Evolutionary conservation across 2,888 invertebrate species (phyloP).

Genomic region (Scaptomyza caliginosa): DNA sequence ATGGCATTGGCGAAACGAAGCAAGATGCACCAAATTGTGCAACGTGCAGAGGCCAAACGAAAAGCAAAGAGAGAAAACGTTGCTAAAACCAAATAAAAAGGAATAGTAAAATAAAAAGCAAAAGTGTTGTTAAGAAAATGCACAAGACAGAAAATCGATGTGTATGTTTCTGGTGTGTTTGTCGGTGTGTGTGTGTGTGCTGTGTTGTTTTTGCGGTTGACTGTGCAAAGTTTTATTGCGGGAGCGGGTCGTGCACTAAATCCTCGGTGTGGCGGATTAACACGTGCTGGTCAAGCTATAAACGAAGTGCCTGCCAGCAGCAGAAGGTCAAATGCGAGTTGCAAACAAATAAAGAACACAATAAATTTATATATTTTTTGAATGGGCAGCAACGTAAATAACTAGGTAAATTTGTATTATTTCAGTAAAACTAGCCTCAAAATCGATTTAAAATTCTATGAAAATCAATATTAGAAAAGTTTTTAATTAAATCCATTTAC

Average conservation of each 20-base stretch:
- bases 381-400: background rate
- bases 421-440: background rate
- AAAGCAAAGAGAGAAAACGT: background rate
- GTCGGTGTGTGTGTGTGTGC: constrained; percentile 18
- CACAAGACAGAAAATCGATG: constrained; percentile 73
- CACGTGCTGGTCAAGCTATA: constrained; percentile 63
- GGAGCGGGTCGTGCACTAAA: constrained; percentile 51
- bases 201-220: constrained; percentile 30
- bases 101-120: constrained; percentile 28
- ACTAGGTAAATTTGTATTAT: constrained; percentile 1
- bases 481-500: constrained; percentile 53
- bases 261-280: constrained; percentile 73
- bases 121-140: constrained; percentile 75
- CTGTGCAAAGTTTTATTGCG: constrained; percentile 39
- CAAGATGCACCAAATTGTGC: constrained; percentile 65
- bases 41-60: constrained; percentile 48
- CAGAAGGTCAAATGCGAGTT: constrained; percentile 61
- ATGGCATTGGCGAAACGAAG: constrained; percentile 66
- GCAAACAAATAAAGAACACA: constrained; percentile 24
- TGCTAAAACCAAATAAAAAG: constrained; percentile 4
- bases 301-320: constrained; percentile 24
- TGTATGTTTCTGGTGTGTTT: constrained; percentile 10
- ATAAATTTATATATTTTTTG: background rate
- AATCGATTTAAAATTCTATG: constrained; percentile 24
- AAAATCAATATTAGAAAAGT: constrained; percentile 49